Base-by-base conservation (phyloP, 1,140 invertebrate species). In the Cryptotermes secundus region DNA sequence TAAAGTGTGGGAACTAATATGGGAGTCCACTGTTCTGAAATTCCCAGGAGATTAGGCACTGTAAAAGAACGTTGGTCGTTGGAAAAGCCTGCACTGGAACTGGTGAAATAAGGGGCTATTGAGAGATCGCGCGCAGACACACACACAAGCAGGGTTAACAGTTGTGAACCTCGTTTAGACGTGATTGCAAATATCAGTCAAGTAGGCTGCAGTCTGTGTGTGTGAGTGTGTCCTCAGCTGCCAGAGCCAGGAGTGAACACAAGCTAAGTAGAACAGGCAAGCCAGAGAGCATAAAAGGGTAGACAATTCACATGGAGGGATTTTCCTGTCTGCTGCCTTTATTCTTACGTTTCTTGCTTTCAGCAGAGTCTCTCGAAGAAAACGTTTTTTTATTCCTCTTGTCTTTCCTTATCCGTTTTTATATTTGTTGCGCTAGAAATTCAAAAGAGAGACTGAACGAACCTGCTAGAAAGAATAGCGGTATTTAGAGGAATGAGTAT, bases 131-230 rank as follows among this genome's bases (percentile, higher is more conserved):
- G n/a, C 14, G 14, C 59, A 31, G 4, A 16, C 59, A 72, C 45
- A 49, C 45, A 49, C 45, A 49, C 16, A 49, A 3, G 7, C 19
- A 7, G 26, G 16, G 26, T 72, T 7, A 26, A 72, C 26, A 7
- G 59, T 14, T 31, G n/a, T 72, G 59, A 72, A 16, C 14, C n/a
- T 31, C 59, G 59, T 72, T 72, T 72, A n/a, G n/a, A 72, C 31
- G 59, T 31, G 59, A 72, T n/a, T 72, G 59, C n/a, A 72, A n/a
- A 72, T 72, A 59, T 59, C 53, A 59, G 53, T 59, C 53, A 59
- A 22, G 53, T 59, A 22, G 53, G 53, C 19, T 22, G 53, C 6
- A 59, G 3, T 26, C 16, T 16, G 4, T 59, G 3, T 22, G 6
- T 59, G 3, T 59, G 26, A 31, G 16, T 31, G 59, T 72, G 59